Percentiles rank a stretch among this genome's conserved stretches.
Evolutionary conservation across 2,888 invertebrate genomes (phyloP).

Genomic region (Liodrosophila aerea): DNA sequence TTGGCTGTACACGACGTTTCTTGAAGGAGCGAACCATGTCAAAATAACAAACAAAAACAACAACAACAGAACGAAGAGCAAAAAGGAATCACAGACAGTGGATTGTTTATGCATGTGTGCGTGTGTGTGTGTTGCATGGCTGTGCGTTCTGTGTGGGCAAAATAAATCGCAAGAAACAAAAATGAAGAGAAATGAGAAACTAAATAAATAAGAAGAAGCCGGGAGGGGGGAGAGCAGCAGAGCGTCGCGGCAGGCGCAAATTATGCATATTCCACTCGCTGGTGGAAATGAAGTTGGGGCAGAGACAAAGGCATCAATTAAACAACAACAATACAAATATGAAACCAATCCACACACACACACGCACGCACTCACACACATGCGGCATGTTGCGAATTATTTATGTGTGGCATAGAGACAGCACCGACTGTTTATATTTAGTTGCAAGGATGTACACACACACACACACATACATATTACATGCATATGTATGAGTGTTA

Average conservation of each 20-base stretch:
- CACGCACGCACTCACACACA: constrained; percentile 1
- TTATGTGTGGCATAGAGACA: constrained; percentile 35
- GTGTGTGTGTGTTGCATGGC: constrained; percentile 12
- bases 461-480: neutral
- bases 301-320: constrained; percentile 49
- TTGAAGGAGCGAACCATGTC: constrained; percentile 37
- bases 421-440: constrained; percentile 52
- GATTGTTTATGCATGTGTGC: constrained; percentile 5
- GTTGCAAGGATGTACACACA: constrained; percentile 52
- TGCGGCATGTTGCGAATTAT: constrained; percentile 24
- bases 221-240: constrained; percentile 31
- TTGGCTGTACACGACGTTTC: constrained; percentile 32
- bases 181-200: constrained; percentile 29
- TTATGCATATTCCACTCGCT: constrained; percentile 41
- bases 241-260: constrained; percentile 34
- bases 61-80: constrained; percentile 36
- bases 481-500: constrained; percentile 1
- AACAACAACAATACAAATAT: constrained; percentile 33
- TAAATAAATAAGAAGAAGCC: constrained; percentile 60
- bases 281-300: constrained; percentile 39
- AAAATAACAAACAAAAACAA: constrained; percentile 51
- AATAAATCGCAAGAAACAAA: constrained; percentile 55
- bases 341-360: constrained; percentile 2
- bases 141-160: constrained; percentile 40
- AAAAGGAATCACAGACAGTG: constrained; percentile 46